Base-by-base conservation (phyloP, 1,140 invertebrate species). In the Tyrophagus putrescentiae region DNA sequence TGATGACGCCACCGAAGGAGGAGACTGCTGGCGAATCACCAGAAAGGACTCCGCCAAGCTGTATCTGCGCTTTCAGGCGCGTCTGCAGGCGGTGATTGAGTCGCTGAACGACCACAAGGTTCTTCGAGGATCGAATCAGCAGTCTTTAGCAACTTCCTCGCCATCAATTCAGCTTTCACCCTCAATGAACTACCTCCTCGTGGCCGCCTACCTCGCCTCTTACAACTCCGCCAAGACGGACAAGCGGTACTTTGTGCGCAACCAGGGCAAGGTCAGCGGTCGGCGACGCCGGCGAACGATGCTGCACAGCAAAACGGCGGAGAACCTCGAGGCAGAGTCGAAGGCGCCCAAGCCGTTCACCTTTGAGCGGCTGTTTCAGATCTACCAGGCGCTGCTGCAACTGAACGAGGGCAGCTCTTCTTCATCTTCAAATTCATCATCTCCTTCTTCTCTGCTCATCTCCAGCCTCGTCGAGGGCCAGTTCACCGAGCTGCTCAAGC, bases 181-280 rank as follows among this genome's bases (percentile, higher is more conserved):
- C 68, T 91, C 88, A 71, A 83, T 84, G 0, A 92, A 92, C 70
- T 91, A 80, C 70, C 74, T 94, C 32, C 72, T 94, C 4, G 85
- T 93, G 27, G 85, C 88, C 27, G 83, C 86, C 4, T 93, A 87
- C 70, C 72, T 94, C 54, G 88, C 89, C 1, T 92, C 88, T 25
- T 86, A 92, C 67, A 92, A 92, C 73, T 84, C 87, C 0, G 76
- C 81, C 0, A 88, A 85, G 67, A 80, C 84, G 65, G 89, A 93
- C 70, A 86, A 83, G 68, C 75, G 82, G 57, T 71, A 72, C 63
- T 73, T 74, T 65, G 64, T 65, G 16, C 71, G 72, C 66, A n/a
- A 32, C 23, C 28, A 60, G 1, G 60, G 44, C 7, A 42, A 31
- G 16, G 6, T 27, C 9, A 52, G 32, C 53, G 21, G 21, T 13